Base-by-base conservation (phyloP, 2,888 invertebrate species). In the Lacanobia oleracea region DNA sequence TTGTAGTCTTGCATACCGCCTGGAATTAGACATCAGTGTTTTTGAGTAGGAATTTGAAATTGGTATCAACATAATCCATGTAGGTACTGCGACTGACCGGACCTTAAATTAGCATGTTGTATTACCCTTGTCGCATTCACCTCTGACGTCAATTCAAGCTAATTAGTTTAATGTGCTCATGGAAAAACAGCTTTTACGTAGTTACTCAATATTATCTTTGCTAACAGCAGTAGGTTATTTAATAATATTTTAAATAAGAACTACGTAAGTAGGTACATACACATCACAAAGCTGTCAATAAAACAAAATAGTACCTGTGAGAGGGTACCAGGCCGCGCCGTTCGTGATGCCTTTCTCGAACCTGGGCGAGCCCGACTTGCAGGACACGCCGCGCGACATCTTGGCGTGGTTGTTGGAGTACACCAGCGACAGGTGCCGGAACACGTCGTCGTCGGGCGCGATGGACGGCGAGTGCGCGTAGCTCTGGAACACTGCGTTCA, bases 1-100 rank as follows among this genome's bases (percentile, higher is more conserved):
- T 99, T 99, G 93, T 98, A 99, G 91, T 99, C 99, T 94, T 98
- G 98, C 98, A 98, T 98, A 33, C 98, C 98, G 69, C 98, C 98
- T 96, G 89, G 16, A 84, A 85, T 43, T 61, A 18, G 5, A 54
- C 3, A 71, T 27, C 10, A 61, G 53, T 54, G 65, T n/a, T 37
- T 51, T 57, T 56, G 12, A 37, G 9, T 61, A 40, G 10, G 14
- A 54, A 45, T 48, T 27, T 10, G 14, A 53, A 2, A 14, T 18
- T 65, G 12, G n/a, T 16, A 43, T 12, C 8, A 54, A 45, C 10
- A 27, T 27, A 18, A 33, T 71, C 18, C 14, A 48, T 48, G 18
- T 18, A 18, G 16, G 5, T 14, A 60, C 43, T 21, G 23, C 14
- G 14, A 9, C 23, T 18, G 21, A 3, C 2, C 18, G 33, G 6